Base-by-base conservation (phyloP, 1,140 invertebrate species). In the Diabrotica undecimpunctata region DNA sequence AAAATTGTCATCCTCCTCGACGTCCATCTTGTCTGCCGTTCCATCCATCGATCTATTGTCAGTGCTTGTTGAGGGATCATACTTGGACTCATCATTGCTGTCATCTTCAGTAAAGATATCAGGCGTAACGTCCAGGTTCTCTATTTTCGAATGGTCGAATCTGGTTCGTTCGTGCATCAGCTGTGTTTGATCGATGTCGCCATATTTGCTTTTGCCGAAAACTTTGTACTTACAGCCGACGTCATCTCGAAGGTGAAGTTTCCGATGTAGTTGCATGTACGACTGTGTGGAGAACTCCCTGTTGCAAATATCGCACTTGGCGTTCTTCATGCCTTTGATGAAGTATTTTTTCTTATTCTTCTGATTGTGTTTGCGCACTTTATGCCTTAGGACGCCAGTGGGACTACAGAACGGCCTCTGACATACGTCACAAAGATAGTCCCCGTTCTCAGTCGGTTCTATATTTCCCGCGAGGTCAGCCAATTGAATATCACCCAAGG, bases 261-360 rank as follows among this genome's bases (percentile, higher is more conserved):
- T 77, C 52, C 67, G 70, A 60, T 77, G 75, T 14, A 74, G 39
- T 55, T 75, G 71, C 73, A 77, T 71, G 58, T 77, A 77, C 8
- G 74, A 75, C 53, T 74, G 70, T 38, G 75, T 77, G 5, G 75
- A 77, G 57, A 77, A 77, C 39, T 73, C 72, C 14, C 75, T 56
- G 41, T 77, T 75, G 53, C 75, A 77, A 51, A 77, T 77, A 70
- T 75, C 74, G 69, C 75, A 77, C 60, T 62, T 71, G 12, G 75
- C 75, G 64, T 77, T 75, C 54, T 77, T 77, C 75, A 75, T 75
- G 5, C 75, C 75, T 54, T 77, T 77, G 14, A 77, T 74, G 55
- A 77, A 77, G 54, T 77, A 77, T 60, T 77, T 77, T 61, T 74
- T 74, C 41, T 69, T 68, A 41, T 72, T 71, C 63, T 73, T 72